Base-by-base conservation (phyloP, 2,888 invertebrate species). In the Deroplatys truncata region DNA sequence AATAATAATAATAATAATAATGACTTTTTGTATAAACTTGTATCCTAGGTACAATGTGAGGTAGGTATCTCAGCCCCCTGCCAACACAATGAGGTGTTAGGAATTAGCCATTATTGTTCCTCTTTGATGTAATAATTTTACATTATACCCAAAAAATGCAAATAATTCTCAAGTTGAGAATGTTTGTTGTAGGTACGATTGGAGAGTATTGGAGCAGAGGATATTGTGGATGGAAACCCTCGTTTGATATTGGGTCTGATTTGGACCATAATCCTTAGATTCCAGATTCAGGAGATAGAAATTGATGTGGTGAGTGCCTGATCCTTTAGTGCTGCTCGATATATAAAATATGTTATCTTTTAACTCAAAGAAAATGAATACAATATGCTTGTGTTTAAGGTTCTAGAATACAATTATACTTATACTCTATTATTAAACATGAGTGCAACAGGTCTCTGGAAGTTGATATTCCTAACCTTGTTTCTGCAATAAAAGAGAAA, bases 211-310 rank as follows among this genome's bases (percentile, higher is more conserved):
- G 99, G 99, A 91, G 99, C 99, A 28, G 99, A 99, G 94, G 99
- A 99, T 94, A 99, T 99, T 91, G 98, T 99, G 91, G 99, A 99
- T 94, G 98, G 99, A 72, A 99, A 99, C 95, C 98, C 98, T 84
- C 96, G 99, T 88, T 95, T 99, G 91, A 99, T 99, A 93, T 96
- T 99, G 91, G 99, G 99, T 92, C 96, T 99, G 88, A 99, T 99
- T 92, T 99, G 99, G 99, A 99, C 99, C 90, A 99, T 99, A 93
- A 99, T 99, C 94, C 95, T 99, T 91, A 95, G 99, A 91, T 99
- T 99, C 95, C 99, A 99, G 95, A 99, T 99, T 92, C 99, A 99
- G 94, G 98, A 98, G 95, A 99, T 99, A 92, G 98, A 98, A 94
- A 98, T 99, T 92, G 98, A 98, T 94, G 98, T 98, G 93, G 98